Conservation (phyloP, 2,888 invertebrate species). For the Trachelus tabidus region DNA sequence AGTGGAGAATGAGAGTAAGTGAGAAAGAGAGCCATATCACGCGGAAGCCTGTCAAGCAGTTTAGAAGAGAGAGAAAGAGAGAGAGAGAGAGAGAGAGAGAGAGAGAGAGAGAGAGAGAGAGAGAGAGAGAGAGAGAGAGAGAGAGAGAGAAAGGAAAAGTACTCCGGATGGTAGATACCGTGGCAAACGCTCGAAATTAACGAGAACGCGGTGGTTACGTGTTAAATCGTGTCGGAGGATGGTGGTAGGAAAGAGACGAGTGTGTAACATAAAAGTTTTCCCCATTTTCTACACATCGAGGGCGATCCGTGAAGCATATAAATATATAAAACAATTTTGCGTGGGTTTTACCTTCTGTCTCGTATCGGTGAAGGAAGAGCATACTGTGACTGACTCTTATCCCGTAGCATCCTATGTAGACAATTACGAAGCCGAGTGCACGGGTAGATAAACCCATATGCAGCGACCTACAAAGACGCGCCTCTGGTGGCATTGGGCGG, state of each 20-base stretch:
- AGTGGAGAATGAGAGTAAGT: slow-evolving; percentile 5
- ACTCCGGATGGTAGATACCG: neutral
- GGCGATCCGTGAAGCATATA: neutral
- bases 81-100: neutral
- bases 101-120: slow-evolving; percentile 10
- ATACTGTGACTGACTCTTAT: neutral
- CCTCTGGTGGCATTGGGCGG: neutral
- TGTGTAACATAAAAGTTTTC: neutral
- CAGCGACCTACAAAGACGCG: neutral
- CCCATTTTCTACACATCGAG: neutral
- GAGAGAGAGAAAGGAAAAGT: slow-evolving; percentile 6
- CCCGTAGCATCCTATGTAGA: neutral
- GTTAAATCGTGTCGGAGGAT: neutral
- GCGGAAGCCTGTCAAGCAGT: neutral
- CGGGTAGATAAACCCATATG: neutral
- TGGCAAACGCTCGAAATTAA: slow-evolving; percentile 2
- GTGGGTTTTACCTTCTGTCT: neutral
- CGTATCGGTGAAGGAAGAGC: neutral
- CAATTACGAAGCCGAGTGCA: neutral
- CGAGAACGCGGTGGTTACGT: slow-evolving; percentile 8
- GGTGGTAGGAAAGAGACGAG: neutral
- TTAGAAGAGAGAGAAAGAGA: slow-evolving; percentile 6
- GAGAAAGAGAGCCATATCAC: slow-evolving; percentile 19
- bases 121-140: neutral
- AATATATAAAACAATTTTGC: neutral